Evolutionary conservation across 2,113 vertebrate species (phyloP).

Genomic region (Rallus limicola): DNA sequence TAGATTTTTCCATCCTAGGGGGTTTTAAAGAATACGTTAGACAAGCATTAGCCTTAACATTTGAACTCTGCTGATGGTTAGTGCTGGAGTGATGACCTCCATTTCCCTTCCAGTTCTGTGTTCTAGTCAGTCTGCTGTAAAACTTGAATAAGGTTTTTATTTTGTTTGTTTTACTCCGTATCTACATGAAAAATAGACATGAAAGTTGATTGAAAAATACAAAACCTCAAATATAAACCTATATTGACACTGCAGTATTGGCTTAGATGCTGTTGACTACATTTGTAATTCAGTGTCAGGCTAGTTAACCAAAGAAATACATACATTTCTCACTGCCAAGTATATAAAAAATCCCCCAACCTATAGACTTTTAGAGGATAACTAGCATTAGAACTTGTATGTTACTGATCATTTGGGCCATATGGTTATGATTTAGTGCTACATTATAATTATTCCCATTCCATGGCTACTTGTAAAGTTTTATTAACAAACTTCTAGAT

Average conservation of each 20-base stretch:
- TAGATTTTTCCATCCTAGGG: neutral
- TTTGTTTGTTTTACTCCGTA: neutral
- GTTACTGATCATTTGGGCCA: neutral
- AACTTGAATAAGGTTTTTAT: neutral
- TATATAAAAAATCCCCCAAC: neutral
- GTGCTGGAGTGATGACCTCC: neutral
- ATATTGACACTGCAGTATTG: fast-evolving
- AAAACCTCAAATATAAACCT: neutral
- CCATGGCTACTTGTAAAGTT: neutral
- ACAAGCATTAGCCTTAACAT: neutral
- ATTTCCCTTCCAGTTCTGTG: neutral
- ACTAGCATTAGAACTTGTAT: neutral
- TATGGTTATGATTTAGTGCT: neutral
- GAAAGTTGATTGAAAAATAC: neutral
- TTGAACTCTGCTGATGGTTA: neutral
- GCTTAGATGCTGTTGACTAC: neutral
- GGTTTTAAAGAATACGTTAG: neutral
- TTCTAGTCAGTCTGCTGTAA: neutral
- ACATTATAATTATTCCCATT: neutral
- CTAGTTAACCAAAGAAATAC: neutral
- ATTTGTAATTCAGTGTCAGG: neutral
- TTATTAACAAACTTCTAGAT: neutral
- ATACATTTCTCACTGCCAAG: neutral
- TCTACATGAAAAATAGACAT: neutral
- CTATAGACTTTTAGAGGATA: neutral